These are phyloP conservation scores for Podabrus alpinus DNA, from an alignment of 2,888 invertebrate genomes.

Conservation along the genomic window DNA sequence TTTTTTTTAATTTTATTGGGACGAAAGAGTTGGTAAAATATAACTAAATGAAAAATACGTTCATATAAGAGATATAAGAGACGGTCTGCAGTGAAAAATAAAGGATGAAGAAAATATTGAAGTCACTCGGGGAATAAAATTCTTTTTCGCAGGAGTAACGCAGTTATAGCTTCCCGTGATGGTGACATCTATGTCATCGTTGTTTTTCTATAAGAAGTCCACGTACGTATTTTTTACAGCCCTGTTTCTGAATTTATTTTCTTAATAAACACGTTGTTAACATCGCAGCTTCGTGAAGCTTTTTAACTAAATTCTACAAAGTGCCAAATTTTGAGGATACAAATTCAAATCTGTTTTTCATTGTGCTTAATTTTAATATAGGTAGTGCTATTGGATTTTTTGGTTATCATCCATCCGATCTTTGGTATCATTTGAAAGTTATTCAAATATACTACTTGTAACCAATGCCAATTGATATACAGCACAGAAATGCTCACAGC, in stretches of 20 bases:
- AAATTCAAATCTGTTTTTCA: background rate
- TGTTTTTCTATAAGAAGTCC: conserved; percentile 3
- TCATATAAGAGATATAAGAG: conserved; percentile 34
- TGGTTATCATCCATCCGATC: background rate
- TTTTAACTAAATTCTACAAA: background rate
- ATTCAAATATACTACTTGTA: no score
- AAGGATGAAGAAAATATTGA: conserved; percentile 42
- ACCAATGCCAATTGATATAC: no score
- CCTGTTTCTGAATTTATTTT: background rate
- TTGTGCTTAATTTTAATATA: background rate
- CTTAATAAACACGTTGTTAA: background rate
- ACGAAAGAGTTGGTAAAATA: background rate
- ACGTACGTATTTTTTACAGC: conserved; percentile 2
- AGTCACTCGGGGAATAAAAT: conserved; percentile 42
- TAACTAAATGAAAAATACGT: conserved; percentile 44
- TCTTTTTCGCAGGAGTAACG: conserved; percentile 41
- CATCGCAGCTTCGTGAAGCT: background rate
- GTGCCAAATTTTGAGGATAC: background rate
- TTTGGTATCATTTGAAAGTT: no score
- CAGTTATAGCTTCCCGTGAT: conserved; percentile 36
- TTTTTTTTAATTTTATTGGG: background rate
- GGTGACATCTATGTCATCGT: conserved; percentile 32
- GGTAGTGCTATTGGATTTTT: background rate
- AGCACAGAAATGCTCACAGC: no score
- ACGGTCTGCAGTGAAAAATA: conserved; percentile 35